Evolutionary conservation across 1,140 invertebrate species (phyloP), one percentile per base, ranked within the genome.

Genomic region (Drosophila tropicalis): DNA sequence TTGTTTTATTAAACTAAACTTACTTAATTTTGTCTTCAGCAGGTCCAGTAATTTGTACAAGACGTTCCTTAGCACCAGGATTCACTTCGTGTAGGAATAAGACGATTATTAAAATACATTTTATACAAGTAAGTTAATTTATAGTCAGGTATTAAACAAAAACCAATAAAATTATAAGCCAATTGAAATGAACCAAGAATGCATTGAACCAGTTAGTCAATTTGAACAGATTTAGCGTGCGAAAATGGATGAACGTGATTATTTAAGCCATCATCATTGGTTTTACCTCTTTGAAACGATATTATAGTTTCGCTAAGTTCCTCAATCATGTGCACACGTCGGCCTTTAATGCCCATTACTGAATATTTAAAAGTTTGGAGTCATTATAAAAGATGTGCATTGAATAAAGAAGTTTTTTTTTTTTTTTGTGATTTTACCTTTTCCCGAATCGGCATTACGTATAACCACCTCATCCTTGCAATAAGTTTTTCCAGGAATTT

Each of bases 341-440:
- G 95, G 92, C 98, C 98, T 94, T 98, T 98, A 95, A 99, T 98
- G 94, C 98, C 98, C 98, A 99, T 99, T 94, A 99, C 97, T 98
- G 95, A 93, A 94, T 29, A 94, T 29, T 54, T 5, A 68, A 44
- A 17, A 60, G 5, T 17, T 12, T 61, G 5, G 56, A 70, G 32
- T 44, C 7, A 57, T 44, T 56, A 65, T 64, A 54, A 44, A 64
- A 71, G 10, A 63, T 39, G 13, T 57, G 41, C 58, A 29, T 39
- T 10, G 56, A 34, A 63, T 56, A 25, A 2, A 17, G 44, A 7
- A 15, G 15, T 17, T 22, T 51, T 4, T 51, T 22, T 12, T 12
- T 51, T 19, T 17, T 13, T 3, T 9, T 32, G n/a, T 34, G 58
- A 70, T 80, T 90, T 93, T 93, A 98, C 97, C 97, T 97, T 98